Evolutionary conservation across 2,888 invertebrate species (phyloP).

Genomic region (Ochropleura plecta): DNA sequence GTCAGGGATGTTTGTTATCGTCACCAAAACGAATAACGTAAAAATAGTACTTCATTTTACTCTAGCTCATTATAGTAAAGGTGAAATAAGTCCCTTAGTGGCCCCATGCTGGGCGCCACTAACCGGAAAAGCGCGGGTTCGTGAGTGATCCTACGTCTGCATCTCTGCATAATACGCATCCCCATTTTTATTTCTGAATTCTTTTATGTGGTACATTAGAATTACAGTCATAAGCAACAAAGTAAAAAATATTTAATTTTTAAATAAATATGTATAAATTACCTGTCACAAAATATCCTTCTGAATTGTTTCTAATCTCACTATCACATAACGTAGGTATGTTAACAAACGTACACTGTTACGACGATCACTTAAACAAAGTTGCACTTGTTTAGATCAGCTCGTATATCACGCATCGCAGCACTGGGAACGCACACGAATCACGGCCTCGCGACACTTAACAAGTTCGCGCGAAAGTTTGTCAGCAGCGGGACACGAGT

Average conservation of each 20-base stretch:
- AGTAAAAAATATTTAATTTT: not conserved
- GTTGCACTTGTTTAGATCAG: slow-evolving; percentile 44
- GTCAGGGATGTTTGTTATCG: too few species aligned
- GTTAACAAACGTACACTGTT: slow-evolving; percentile 37
- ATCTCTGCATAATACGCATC: not conserved
- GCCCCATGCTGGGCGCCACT: slow-evolving; percentile 63
- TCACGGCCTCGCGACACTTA: slow-evolving; percentile 11
- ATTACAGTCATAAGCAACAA: not conserved
- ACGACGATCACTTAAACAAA: slow-evolving; percentile 44
- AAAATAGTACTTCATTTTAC: not conserved
- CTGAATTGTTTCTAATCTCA: slow-evolving; percentile 27
- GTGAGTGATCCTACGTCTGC: not conserved
- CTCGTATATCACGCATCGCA: not conserved
- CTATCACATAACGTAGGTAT: slow-evolving; percentile 28
- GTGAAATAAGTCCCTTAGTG: not conserved
- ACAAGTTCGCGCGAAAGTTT: slow-evolving; percentile 61
- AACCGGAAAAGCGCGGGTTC: not conserved
- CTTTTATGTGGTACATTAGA: too few species aligned
- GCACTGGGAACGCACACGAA: not conserved
- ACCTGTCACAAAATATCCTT: slow-evolving; percentile 43
- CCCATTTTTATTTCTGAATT: not conserved
- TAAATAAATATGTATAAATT: slow-evolving; percentile 17
- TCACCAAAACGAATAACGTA: not conserved
- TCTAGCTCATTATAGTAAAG: too few species aligned
- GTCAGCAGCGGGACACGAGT: slow-evolving; percentile 43